Evolutionary conservation across 2,113 vertebrate species (phyloP), one percentile per base, ranked within the genome.

Genomic region (Atractosteus spatula): DNA sequence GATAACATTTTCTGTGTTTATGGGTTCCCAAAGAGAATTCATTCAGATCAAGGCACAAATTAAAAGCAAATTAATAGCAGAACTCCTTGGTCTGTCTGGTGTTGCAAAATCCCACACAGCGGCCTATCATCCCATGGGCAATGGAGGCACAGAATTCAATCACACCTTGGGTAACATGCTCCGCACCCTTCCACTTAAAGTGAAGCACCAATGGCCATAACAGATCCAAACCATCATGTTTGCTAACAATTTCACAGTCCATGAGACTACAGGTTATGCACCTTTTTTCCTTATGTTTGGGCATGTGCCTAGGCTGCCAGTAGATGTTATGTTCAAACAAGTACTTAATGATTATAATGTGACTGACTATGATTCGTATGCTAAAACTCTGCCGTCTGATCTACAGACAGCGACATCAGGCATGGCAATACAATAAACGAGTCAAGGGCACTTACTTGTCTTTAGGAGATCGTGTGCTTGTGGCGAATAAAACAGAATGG

Each of bases 271-370:
- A 3, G 70, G 72, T 0, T 80, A 71, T 13, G n/a, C 71, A 6
- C 77, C 66, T 0, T 76, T 83, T 41, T 79, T 71, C n/a, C 55
- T 78, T 1, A 77, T 77, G 78, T 80, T 76, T 66, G 65, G 77
- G 0, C 11, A 6, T 41, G 29, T 73, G 41, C 72, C 63, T 3
- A 63, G 70, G 55, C 56, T 73, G 4, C 70, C 56, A 3, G 71
- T 82, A 11, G 69, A 77, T 13, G 64, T 81, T 5, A 57, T 80
- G n/a, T 81, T 77, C 8, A 59, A 16, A 1, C 17, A 54, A 16
- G 70, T 80, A n/a, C 71, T 80, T 7, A 17, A 71, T 42, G 74
- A 80, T 17, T 62, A 75, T 16, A 62, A 10, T 51, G 70, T 82
- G 5, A 41, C 3, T 1, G 71, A 63, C 41, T 84, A 77, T 56